phyloP scores from a whole-genome alignment of 2,797 vertebrate species.

The Hipposideros larvatus region DNA sequence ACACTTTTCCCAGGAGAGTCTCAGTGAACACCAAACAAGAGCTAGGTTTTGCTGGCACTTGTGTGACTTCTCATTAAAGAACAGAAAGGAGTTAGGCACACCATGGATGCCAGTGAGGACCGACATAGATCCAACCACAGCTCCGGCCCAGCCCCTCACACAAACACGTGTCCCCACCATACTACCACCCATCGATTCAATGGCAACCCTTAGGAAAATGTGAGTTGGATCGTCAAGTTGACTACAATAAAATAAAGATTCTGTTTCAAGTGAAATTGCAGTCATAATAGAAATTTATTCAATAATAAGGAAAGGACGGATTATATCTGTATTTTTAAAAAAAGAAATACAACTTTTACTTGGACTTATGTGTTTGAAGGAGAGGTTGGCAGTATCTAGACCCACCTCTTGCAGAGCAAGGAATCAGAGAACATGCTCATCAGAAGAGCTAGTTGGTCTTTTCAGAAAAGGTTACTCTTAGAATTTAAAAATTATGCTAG shows the following conservation, averaged over 20 bases:
- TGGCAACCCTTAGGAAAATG: neutral
- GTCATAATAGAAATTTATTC: neutral
- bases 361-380: neutral
- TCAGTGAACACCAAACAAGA: neutral
- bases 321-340: neutral
- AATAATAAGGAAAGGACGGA: neutral
- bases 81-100: neutral
- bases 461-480: neutral
- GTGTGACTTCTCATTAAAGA: neutral
- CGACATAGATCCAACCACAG: neutral
- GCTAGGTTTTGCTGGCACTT: neutral
- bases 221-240: neutral
- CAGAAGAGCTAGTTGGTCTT: neutral
- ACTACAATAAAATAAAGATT: neutral
- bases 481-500: neutral
- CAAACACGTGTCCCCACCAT: neutral
- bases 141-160: rapidly evolving
- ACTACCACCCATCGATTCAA: neutral
- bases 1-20: neutral
- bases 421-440: neutral
- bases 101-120: neutral
- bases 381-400: no score
- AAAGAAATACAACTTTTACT: neutral
- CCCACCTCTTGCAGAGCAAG: neutral
- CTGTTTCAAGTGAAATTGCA: neutral